Evolutionary conservation across 2,888 invertebrate genomes (phyloP), one percentile per base, ranked within the genome.

Genomic region (Eristalis arbustorum): DNA sequence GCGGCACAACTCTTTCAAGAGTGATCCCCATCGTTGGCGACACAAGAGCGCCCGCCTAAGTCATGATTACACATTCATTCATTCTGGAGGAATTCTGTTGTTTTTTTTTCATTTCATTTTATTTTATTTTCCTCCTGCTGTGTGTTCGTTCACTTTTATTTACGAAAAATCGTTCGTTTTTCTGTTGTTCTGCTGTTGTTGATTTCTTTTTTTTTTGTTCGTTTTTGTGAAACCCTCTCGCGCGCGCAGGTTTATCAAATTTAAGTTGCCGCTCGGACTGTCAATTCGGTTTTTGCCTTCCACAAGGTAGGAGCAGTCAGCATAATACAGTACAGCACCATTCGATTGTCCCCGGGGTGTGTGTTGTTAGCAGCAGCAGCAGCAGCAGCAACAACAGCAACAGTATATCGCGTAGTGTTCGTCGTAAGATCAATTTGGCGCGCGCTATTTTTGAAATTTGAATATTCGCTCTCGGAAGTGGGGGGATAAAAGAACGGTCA

Each of bases 221-320:
- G 64, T 79, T 71, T 83, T 67, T 67, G 74, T 73, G 69, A 64
- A 83, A 83, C 71, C 82, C 83, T 83, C 87, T 87, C 85, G 73
- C 71, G 87, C 83, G 87, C 83, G 74, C 87, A 87, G 87, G 87
- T 87, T 87, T 87, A 87, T 87, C 87, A 87, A 87, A 83, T 87
- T 87, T 83, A 79, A 83, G 83, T 87, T 87, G 78, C 83, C 79
- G 75, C 77, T 87, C 67, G 83, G 87, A 87, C 87, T 87, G 87
- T 87, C 87, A 87, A 87, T 87, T 87, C 75, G 87, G 82, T 87
- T 87, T 87, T 87, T 75, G 87, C 87, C 87, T 87, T 87, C 79
- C 78, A 87, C 87, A 87, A 87, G 87, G 83, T 87, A 87, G 75
- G 87, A 85, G 74, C 85, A 82, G 63, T 49, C 73, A 77, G 61